Evolutionary conservation across 2,797 vertebrate genomes (phyloP).

Genomic region (Myotis myotis): DNA sequence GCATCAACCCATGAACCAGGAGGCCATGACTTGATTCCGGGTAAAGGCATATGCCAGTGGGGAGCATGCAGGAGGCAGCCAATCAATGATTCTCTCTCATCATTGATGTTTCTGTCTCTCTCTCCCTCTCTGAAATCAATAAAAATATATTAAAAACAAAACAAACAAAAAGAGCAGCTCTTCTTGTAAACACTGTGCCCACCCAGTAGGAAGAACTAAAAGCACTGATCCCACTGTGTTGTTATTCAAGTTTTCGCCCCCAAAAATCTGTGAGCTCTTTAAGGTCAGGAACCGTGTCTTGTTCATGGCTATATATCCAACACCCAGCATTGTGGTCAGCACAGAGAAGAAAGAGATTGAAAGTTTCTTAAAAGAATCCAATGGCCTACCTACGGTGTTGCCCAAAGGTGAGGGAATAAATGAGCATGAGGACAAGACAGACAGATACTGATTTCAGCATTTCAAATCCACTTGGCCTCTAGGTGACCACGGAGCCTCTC

Average conservation of each 20-base stretch:
- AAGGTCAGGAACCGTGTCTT: not conserved
- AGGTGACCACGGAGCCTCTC: constrained; percentile 19
- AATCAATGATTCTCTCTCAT: too few relatives aligned
- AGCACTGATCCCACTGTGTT: not conserved
- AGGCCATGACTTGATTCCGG: too few relatives aligned
- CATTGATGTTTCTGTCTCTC: too few relatives aligned
- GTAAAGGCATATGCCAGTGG: too few relatives aligned
- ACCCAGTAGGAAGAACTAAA: not conserved
- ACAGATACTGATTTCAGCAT: constrained; percentile 22
- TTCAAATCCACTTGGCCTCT: constrained; percentile 21
- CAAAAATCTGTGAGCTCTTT: not conserved
- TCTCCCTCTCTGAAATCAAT: too few relatives aligned
- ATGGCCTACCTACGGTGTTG: not conserved
- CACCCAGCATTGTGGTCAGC: not conserved
- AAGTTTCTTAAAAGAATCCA: not conserved
- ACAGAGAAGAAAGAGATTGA: not conserved
- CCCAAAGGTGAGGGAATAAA: not conserved
- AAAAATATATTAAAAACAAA: too few relatives aligned
- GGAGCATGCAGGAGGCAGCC: too few relatives aligned
- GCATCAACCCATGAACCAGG: too few relatives aligned
- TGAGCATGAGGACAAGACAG: not conserved
- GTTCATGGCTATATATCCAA: not conserved
- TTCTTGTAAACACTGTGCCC: not conserved
- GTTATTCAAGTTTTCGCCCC: not conserved
- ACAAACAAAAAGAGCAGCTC: not conserved